Evolutionary conservation across 2,888 invertebrate genomes (phyloP), one percentile per base, ranked within the genome.

Genomic region (Trachelus tabidus): DNA sequence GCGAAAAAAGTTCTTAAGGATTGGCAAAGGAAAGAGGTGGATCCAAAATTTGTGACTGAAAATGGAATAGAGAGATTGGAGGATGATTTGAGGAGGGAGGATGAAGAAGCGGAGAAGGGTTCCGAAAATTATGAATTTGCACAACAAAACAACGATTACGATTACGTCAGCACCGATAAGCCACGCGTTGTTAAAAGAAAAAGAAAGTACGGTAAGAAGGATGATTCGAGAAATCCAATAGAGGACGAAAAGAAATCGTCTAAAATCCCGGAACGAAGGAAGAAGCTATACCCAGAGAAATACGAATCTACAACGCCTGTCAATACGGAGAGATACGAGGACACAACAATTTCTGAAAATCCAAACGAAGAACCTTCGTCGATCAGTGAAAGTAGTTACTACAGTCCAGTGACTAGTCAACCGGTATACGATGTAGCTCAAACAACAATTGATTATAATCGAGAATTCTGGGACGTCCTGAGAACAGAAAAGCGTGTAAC

Each of bases 1-100:
- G 92, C 69, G 87, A 90, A 11, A 87, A 90, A 12, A 91, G 92
- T 75, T 89, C 92, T 68, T 84, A 89, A 73, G 86, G 91, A 82
- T 81, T 92, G 81, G 90, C 92, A 85, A 83, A 90, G 81, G 90
- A 76, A 83, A 6, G 79, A 82, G 56, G 75, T 85, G 23, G 74
- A 88, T 81, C 87, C 89, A 0, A 87, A 88, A 81, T 34, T 75
- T 1, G 77, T 88, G 1, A 84, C 83, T 11, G 80, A 87, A 33
- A 81, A 85, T 23, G 89, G 87, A 11, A 85, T 87, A 4, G 75
- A 79, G 11, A 83, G 81, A 35, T 78, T 91, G 33, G 88, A 89
- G 40, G 77, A 84, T 11, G 89, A 91, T 81, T 68, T 90, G 37
- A 79, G 82, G 37, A 85, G 71, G 6, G 87, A 88, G n/a, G 83